These are phyloP conservation scores for Catostylus mosaicus DNA, from an alignment of 30 jellyfish, hydroid and myxozoan genomes.

Conservation along the genomic window DNA sequence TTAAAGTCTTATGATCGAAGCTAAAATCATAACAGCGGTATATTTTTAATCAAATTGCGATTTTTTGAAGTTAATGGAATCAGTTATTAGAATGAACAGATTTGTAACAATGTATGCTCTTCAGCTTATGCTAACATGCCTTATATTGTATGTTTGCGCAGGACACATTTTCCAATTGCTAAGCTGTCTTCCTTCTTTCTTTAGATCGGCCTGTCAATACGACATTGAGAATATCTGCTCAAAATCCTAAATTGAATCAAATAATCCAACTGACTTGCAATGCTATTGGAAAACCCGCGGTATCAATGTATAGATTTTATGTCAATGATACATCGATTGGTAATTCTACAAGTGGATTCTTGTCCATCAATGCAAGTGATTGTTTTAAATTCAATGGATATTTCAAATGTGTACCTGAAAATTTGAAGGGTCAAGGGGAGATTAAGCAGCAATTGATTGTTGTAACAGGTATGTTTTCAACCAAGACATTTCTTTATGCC, in stretches of 20 bases:
- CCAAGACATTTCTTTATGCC: too few species aligned
- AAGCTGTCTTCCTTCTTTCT: too few species aligned
- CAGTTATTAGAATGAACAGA: too few species aligned
- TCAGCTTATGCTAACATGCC: neutral
- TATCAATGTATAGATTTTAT: constrained; percentile 14
- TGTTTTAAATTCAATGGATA: constrained; percentile 2
- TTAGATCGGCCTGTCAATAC: constrained; percentile 34
- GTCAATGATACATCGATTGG: constrained; percentile 6
- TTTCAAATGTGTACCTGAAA: constrained; percentile 25
- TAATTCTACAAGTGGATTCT: constrained; percentile 12
- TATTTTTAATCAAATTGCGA: too few species aligned
- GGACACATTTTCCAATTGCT: too few species aligned
- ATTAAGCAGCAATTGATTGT: neutral
- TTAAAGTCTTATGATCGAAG: too few species aligned
- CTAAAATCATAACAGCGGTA: too few species aligned
- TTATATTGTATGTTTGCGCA: too few species aligned
- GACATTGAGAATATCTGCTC: constrained; percentile 2
- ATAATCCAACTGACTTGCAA: constrained; percentile 3
- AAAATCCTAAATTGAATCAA: neutral
- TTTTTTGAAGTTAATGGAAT: too few species aligned
- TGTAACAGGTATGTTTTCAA: constrained; percentile 7
- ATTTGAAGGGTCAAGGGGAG: constrained; percentile 21
- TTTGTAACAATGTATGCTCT: too few species aligned
- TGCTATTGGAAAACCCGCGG: constrained; percentile 25
- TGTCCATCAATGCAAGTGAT: neutral